Evolutionary conservation across 2,888 invertebrate species (phyloP), one percentile per base, ranked within the genome.

Genomic region (Diarsia mendica): DNA sequence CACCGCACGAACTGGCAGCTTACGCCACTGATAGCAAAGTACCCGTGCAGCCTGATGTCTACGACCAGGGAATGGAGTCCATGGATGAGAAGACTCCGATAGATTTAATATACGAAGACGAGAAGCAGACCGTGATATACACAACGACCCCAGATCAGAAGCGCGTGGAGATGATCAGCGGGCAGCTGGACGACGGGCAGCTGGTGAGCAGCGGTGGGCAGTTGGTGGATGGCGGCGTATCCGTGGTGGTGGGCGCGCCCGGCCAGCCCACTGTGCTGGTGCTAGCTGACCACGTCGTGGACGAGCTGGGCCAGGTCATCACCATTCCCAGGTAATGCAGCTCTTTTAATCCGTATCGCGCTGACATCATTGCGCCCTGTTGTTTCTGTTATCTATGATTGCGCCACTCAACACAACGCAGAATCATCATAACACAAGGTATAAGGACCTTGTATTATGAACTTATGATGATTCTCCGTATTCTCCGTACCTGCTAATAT

Each of bases 71-170:
- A 84, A 94, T 97, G 96, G 94, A 96, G 85, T 94, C 95, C 23
- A 95, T 97, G 49, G 97, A 97, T 89, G 97, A 97, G 92, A 97
- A 98, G 91, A 98, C 97, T 70, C 98, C 98, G 87, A 98, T 98
- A 92, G 98, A 98, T 93, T 96, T 98, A 89, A 98, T 98, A 89
- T 98, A 98, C 94, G 98, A 98, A 91, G 98, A 98, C 90, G 98
- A 98, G 66, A 98, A 98, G 91, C 98, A 98, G 92, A 98, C 98
- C 4, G 98, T 98, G 79, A 98, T 98, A 92, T 98, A 98, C 89
- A 98, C 98, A 70, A 98, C 98, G 79, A 97, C 97, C 18, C 98
- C 97, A 76, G 98, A 98, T 91, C 98, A 98, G 91, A 98, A 98
- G 93, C 97, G 98, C 65, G 97, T 98, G 64, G 98, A 98, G 95